A percentile compares a stretch with the other conserved stretches of the same genome.
Evolutionary conservation across 2,888 invertebrate species (phyloP).

Genomic region (Rugalucina vietnamica): DNA sequence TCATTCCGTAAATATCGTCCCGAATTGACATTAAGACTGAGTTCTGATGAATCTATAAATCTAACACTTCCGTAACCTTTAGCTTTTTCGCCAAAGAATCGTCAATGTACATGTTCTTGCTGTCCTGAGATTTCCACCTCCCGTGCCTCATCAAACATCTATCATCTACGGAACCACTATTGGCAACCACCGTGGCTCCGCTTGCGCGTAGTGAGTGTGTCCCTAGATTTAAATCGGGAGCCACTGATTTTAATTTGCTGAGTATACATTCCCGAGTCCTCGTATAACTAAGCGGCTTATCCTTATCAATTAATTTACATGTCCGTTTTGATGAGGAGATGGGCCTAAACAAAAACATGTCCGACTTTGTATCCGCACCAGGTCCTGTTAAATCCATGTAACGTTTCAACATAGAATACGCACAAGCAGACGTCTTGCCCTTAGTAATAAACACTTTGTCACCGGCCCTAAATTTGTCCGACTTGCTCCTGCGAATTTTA

Average conservation of each 20-base stretch:
- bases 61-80: slow-evolving; percentile 26
- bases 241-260: not conserved
- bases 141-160: slow-evolving; percentile 40
- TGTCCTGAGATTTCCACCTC: slow-evolving; percentile 32
- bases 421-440: slow-evolving; percentile 31
- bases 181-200: not conserved
- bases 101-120: slow-evolving; percentile 36
- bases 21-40: too few relatives aligned
- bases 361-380: not conserved
- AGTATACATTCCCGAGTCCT: not conserved
- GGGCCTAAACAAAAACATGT: not conserved
- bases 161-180: slow-evolving; percentile 5
- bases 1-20: too few relatives aligned
- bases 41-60: too few relatives aligned
- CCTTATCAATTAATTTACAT: not conserved
- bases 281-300: not conserved
- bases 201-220: not conserved
- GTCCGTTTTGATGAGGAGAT: not conserved
- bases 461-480: slow-evolving; percentile 26
- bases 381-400: not conserved
- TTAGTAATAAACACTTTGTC: slow-evolving; percentile 20
- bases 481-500: slow-evolving; percentile 20
- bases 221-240: not conserved
- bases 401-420: slow-evolving; percentile 23
- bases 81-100: slow-evolving; percentile 25